Conservation (phyloP, 1,140 invertebrate species). For the Augochlora pura region DNA sequence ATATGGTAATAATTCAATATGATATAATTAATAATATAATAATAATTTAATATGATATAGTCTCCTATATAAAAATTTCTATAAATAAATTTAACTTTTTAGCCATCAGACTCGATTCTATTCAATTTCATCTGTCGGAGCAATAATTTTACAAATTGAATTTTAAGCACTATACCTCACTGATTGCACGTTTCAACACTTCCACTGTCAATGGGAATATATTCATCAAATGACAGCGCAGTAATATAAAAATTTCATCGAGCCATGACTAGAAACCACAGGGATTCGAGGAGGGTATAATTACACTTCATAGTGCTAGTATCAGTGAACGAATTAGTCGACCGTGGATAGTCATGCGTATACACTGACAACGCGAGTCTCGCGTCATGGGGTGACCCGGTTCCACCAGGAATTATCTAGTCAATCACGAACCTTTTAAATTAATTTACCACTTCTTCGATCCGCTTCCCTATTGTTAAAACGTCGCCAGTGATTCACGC, state of each 20-base stretch:
- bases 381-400: neutral
- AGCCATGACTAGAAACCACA: neutral
- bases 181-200: no score
- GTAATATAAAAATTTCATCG: neutral
- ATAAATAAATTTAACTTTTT: no score
- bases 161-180: no score
- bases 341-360: neutral
- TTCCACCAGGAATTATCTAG: constrained; percentile 24
- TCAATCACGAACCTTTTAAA: constrained; percentile 12
- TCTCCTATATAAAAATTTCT: no score
- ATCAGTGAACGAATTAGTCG: constrained; percentile 5
- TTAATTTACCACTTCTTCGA: constrained; percentile 27
- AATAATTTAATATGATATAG: no score
- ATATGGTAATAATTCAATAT: no score
- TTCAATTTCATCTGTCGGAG: no score
- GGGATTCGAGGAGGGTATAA: neutral
- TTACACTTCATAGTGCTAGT: neutral
- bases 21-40: no score
- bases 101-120: no score
- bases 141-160: no score
- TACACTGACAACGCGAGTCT: neutral
- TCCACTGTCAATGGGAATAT: no score
- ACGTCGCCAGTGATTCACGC: constrained; percentile 13
- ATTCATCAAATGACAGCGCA: neutral
- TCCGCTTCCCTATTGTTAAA: neutral